Conservation (phyloP, 23 tunicate species). For the Corella eumyota region DNA sequence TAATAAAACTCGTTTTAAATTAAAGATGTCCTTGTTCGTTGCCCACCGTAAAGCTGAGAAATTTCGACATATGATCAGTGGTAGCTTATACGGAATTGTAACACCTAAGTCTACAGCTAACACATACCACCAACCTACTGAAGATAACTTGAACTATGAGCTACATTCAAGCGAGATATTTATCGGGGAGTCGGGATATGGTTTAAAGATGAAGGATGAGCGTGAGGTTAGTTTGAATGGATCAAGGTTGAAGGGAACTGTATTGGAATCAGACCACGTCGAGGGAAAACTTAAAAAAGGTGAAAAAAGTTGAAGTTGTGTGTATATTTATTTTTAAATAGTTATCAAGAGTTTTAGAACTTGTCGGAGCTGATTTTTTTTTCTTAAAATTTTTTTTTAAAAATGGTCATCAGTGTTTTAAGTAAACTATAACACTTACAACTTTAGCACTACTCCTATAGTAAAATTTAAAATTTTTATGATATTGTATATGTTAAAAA, state of each 20-base stretch:
- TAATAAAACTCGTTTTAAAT: no score
- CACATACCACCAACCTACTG: neutral
- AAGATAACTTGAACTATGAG: neutral
- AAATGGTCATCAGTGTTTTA: no score
- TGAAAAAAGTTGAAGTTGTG: no score
- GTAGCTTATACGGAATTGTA: constrained; percentile 27
- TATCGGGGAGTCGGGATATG: constrained; percentile 15
- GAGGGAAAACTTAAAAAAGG: constrained; percentile 17
- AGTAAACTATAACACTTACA: no score
- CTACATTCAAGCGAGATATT: constrained; percentile 24
- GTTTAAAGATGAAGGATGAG: constrained; percentile 24
- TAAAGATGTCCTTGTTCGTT: constrained; percentile 42
- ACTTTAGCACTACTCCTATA: no score
- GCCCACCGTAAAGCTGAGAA: constrained; percentile 51
- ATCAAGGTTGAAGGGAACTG: constrained; percentile 14
- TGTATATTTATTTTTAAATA: no score
- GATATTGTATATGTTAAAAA: no score
- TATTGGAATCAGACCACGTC: constrained; percentile 8
- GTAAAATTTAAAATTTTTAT: no score
- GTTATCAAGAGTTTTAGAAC: no score
- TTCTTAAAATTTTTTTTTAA: no score
- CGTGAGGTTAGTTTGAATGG: constrained; percentile 5
- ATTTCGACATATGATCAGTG: constrained; percentile 44
- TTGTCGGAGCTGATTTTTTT: no score
- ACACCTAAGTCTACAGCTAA: neutral